Evolutionary conservation across 2,113 vertebrate genomes (phyloP).

Genomic region (Callorhinus ursinus): DNA sequence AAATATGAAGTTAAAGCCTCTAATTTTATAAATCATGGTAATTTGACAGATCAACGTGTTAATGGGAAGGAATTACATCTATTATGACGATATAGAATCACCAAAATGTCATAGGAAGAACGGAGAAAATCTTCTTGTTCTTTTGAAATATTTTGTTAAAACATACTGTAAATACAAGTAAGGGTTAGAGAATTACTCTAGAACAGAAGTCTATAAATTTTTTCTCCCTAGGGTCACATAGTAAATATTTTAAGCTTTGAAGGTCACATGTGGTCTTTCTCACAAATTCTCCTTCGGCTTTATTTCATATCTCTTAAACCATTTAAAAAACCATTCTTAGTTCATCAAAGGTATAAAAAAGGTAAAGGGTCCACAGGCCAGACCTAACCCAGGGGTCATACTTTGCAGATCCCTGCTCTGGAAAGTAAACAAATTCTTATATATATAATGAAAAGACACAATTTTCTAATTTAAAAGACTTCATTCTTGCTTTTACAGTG

Average conservation of each 20-base stretch:
- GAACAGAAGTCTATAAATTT: not conserved
- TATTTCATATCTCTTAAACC: not conserved
- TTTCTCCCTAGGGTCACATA: not conserved
- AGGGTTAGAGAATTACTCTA: constrained; percentile 40
- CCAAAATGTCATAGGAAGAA: constrained; percentile 19
- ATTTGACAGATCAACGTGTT: constrained; percentile 67
- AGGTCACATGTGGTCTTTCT: not conserved
- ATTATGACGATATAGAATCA: not conserved
- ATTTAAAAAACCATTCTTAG: not conserved
- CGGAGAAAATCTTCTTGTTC: not conserved
- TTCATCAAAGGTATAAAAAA: not conserved
- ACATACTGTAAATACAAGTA: not conserved
- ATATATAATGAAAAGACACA: not conserved
- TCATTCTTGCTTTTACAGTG: not conserved
- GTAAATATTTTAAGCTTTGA: not conserved
- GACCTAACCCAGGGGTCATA: not conserved
- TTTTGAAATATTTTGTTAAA: constrained; percentile 65
- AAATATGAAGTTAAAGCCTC: constrained; percentile 73
- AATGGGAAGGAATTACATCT: constrained; percentile 58
- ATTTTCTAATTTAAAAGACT: not conserved
- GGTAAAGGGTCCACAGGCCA: not conserved
- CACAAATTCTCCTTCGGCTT: not conserved
- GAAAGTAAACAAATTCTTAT: constrained; percentile 38
- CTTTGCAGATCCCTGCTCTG: not conserved
- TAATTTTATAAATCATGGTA: constrained; percentile 77